Evolutionary conservation across 2,888 invertebrate genomes (phyloP).

Genomic region (Temnothorax rugatulus): DNA sequence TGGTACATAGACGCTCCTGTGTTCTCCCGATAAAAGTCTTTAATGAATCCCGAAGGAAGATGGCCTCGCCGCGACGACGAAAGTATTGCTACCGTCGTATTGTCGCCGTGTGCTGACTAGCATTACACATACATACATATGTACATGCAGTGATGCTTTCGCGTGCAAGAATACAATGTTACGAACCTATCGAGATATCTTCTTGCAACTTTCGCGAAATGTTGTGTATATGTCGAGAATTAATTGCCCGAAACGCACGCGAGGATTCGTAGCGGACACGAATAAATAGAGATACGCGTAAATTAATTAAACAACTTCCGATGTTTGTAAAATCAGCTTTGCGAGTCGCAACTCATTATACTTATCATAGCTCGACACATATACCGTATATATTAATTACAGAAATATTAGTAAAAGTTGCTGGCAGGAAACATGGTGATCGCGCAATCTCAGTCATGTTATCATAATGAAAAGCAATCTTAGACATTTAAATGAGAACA

Average conservation of each 20-base stretch:
- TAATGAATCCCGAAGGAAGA: conserved; percentile 78
- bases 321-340: not conserved
- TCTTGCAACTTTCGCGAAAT: not conserved
- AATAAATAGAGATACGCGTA: not conserved
- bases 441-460: not conserved
- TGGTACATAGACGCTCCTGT: conserved; percentile 85
- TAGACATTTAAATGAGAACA: not conserved
- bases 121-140: conserved; percentile 26
- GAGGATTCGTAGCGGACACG: not conserved
- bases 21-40: conserved; percentile 84
- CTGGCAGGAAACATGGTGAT: conserved; percentile 28
- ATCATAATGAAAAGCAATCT: conserved; percentile 27
- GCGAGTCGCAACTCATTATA: not conserved
- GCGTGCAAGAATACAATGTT: conserved; percentile 47
- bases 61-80: conserved; percentile 65
- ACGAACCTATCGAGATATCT: conserved; percentile 39
- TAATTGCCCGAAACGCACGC: conserved; percentile 25
- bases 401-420: conserved; percentile 5
- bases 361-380: not conserved
- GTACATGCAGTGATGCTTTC: conserved; percentile 51
- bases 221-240: not conserved
- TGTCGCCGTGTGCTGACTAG: conserved; percentile 42
- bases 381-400: not conserved
- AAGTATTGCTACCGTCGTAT: conserved; percentile 44
- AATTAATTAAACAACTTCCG: conserved; percentile 14